Evolutionary conservation across 2,113 vertebrate species (phyloP), one percentile per base, ranked within the genome.

Genomic region (Antennarius striatus): DNA sequence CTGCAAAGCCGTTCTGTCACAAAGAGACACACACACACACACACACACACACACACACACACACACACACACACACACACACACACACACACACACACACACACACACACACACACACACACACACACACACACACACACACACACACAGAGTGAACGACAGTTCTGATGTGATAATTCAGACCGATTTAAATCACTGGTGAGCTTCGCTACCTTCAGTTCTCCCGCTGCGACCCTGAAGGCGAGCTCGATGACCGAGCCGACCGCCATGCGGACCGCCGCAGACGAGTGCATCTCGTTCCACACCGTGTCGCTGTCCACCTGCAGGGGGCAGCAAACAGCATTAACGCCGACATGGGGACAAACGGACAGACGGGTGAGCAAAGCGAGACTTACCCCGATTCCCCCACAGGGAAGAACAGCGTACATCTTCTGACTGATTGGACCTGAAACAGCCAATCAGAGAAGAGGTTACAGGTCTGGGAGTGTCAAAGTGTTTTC

Each of bases 351-450:
- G 4, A 39, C 4, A 16, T 10, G 30, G 12, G 30, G 17, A 36
- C 7, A 47, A 3, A 14, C 3, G n/a, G 16, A 32, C 46, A 43
- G 6, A 16, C 6, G 9, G 56, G 1, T 0, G 9, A 49, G 48
- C 1, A 13, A 29, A 63, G 14, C 56, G 0, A 4, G 4, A 48
- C 83, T 86, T 56, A 90, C 89, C 85, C 89, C 89, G 0, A 89
- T 90, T 42, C 89, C 89, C 56, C 89, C 89, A 42, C 89, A 90
- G 45, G 89, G 89, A 43, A 90, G 89, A 12, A 90, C 89, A 0
- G 89, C 89, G 3, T 90, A 90, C 89, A 90, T 90, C 82, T 90
- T 90, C 82, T 90, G 89, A 40, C 89, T 90, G 79, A 90, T 88
- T 10, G 89, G 89, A 81, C 89, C 89, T 90, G 76, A 71, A 76